Conservation (phyloP, 1,140 invertebrate species). For the Goniozus legneri region DNA sequence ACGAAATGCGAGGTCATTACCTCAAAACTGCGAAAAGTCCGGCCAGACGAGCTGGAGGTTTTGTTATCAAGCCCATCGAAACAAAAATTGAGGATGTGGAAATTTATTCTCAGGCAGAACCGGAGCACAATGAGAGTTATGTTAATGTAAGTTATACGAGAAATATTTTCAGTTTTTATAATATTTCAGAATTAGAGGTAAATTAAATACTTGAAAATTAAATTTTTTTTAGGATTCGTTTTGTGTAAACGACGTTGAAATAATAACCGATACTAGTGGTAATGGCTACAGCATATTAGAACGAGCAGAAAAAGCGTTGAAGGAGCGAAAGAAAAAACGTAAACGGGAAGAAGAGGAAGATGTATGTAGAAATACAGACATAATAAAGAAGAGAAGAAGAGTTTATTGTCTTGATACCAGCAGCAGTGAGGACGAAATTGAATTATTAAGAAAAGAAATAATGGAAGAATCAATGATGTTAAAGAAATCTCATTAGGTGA, state of each 20-base stretch:
- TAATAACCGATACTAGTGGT: not conserved
- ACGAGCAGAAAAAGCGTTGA: conserved; percentile 14
- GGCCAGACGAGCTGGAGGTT: conserved; percentile 14
- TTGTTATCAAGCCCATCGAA: conserved; percentile 27
- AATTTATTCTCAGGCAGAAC: conserved; percentile 36
- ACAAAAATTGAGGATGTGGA: conserved; percentile 13
- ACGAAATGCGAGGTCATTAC: conserved; percentile 60
- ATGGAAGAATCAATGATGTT: conserved; percentile 15
- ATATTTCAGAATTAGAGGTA: conserved; percentile 4
- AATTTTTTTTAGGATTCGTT: conserved; percentile 35
- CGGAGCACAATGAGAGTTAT: conserved; percentile 31
- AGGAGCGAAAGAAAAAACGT: conserved; percentile 17
- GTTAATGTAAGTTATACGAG: conserved; percentile 42
- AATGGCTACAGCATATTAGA: conserved; percentile 13
- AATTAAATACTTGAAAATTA: conserved; percentile 8
- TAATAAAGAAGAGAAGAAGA: conserved; percentile 7
- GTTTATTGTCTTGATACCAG: conserved; percentile 2
- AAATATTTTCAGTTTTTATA: no score
- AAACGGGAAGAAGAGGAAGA: not conserved
- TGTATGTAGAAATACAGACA: not conserved
- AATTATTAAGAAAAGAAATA: conserved; percentile 24
- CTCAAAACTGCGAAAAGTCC: conserved; percentile 56
- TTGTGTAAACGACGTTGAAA: conserved; percentile 17
- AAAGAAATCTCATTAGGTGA: not conserved
- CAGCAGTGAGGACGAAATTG: conserved; percentile 37